Base-by-base conservation (phyloP, 2,888 invertebrate species). In the Sinohyriopsis cumingii region DNA sequence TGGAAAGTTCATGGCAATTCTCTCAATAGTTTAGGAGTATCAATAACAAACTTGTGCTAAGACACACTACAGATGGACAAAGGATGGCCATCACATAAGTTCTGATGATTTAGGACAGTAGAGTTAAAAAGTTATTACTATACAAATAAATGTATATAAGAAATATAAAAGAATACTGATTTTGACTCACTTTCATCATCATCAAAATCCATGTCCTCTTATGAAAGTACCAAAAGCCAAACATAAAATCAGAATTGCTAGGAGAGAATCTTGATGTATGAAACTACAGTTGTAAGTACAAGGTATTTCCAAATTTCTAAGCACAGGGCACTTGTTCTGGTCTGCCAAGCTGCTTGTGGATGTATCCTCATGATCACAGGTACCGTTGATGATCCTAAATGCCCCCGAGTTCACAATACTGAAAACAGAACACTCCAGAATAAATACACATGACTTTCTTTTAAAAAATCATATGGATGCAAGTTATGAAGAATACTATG, bases 401-500 rank as follows among this genome's bases (percentile, higher is more conserved):
- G 90, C 89, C 56, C 90, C 90, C 67, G 90, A 89, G 77, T 90
- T 88, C 53, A 90, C 90, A 72, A 90, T 85, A 74, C 90, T 90
- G 79, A n/a, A 86, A 84, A 15, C 62, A 70, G 45, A 63, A 45
- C 3, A 45, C 12, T 20, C 5, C n/a, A 62, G 56, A 53, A 9
- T 25, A 55, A 54, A 24, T 24, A 18, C n/a, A 15, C 55, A 18
- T 22, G 59, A 59, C 4, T 33, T n/a, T 59, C 24, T 61, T 22
- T 61, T 25, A 3, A 19, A 12, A 22, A 25, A 24, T 61, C 24
- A 25, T 18, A 28, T 9, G 3, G 24, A 12, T 22, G 20, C 59
- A 57, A 18, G 24, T 57, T 57, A n/a, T 57, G 3, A n/a, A 12
- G n/a, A 24, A 22, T n/a, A 15, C 57, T 57, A n/a, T 24, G n/a